Evolutionary conservation across 2,888 invertebrate genomes (phyloP).

Genomic region (Pharmacophagus antenor): DNA sequence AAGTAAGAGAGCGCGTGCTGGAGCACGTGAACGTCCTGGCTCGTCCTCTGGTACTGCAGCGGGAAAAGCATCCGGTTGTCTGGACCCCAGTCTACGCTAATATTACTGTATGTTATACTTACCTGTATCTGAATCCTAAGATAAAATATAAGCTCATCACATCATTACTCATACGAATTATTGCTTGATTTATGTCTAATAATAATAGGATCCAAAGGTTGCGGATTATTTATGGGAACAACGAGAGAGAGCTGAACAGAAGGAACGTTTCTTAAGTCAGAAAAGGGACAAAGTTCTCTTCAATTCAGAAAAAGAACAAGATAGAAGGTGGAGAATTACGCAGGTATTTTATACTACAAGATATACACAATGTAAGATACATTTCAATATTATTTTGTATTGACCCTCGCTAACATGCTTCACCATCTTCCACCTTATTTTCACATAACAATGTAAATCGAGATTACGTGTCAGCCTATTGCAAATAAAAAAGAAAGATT

Average conservation of each 20-base stretch:
- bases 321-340: conserved; percentile 79
- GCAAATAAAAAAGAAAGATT: too few species aligned
- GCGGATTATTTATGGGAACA: conserved; percentile 95
- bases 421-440: too few species aligned
- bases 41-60: conserved; percentile 93
- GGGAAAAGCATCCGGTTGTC: conserved; percentile 92
- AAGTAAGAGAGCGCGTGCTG: conserved; percentile 97
- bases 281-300: conserved; percentile 82
- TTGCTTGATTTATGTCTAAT: background rate
- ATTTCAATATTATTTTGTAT: too few species aligned
- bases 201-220: conserved; percentile 89
- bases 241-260: conserved; percentile 89
- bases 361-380: too few species aligned
- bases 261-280: conserved; percentile 86
- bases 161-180: background rate
- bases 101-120: conserved; percentile 83
- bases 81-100: conserved; percentile 99
- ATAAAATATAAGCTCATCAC: background rate
- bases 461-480: too few species aligned
- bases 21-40: conserved; percentile 99
- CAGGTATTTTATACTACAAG: conserved; percentile 63
- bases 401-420: too few species aligned
- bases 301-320: conserved; percentile 83
- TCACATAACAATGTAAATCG: too few species aligned
- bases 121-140: background rate